Percentiles rank a stretch among this genome's conserved stretches.
Conservation (phyloP, 2,113 vertebrate genomes). For the Gila orcuttii region DNA sequence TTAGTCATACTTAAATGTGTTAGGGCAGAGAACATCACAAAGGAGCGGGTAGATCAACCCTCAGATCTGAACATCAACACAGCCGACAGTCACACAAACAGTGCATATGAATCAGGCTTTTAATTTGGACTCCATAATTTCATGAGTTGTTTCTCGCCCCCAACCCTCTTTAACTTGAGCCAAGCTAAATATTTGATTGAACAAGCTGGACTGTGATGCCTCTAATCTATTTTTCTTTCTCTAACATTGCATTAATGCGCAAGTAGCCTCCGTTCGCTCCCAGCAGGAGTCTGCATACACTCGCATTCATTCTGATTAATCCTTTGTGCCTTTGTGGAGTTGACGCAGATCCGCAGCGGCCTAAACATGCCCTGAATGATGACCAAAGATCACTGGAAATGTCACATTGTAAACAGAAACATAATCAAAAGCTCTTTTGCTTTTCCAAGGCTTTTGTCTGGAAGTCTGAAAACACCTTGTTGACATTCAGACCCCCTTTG, state of each 20-base stretch:
- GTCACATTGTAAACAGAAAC: conserved; percentile 36
- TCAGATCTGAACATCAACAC: conserved; percentile 57
- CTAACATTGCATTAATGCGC: conserved; percentile 64
- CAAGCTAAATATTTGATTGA: conserved; percentile 61
- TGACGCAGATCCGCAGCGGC: conserved; percentile 22
- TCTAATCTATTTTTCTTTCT: conserved; percentile 65
- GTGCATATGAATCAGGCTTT: conserved; percentile 32
- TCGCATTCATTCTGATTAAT: conserved; percentile 61
- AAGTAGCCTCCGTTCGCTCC: conserved; percentile 57
- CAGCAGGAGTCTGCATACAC: conserved; percentile 57
- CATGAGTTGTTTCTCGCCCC: conserved; percentile 50
- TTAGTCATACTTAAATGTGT: conserved; percentile 49
- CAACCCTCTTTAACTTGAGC: conserved; percentile 48
- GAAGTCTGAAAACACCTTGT: conserved; percentile 60
- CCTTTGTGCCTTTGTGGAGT: conserved; percentile 60
- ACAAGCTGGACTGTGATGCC: conserved; percentile 53
- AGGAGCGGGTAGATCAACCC: conserved; percentile 1
- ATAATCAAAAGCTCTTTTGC: conserved; percentile 23
- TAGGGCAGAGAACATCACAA: conserved; percentile 57
- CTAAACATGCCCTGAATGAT: conserved; percentile 36
- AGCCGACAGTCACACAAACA: conserved; percentile 46
- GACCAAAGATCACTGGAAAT: conserved; percentile 40
- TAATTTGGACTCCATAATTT: conserved; percentile 60
- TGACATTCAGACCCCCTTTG: conserved; percentile 64
- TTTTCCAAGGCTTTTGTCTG: conserved; percentile 31